Conservation (phyloP, 2,113 vertebrate genomes). For the Phalacrocorax pelagicus region DNA sequence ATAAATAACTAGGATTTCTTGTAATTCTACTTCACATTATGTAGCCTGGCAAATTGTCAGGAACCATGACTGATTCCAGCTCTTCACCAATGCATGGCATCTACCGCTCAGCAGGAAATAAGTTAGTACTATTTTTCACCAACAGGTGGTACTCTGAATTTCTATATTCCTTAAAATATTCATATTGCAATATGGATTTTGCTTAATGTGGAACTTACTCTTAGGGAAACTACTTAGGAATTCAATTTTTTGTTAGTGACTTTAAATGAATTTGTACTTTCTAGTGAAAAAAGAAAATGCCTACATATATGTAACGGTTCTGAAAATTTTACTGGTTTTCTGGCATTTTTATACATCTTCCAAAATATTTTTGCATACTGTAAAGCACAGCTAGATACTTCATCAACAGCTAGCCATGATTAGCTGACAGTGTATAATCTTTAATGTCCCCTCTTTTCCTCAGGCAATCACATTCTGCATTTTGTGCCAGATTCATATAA, state of each 20-base stretch:
- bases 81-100: not conserved
- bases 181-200: not conserved
- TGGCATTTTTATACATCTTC: not conserved
- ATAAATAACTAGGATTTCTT: slow-evolving; percentile 7
- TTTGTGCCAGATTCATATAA: not conserved
- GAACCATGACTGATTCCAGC: not conserved
- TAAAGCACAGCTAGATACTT: not conserved
- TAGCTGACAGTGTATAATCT: not conserved
- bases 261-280: not conserved
- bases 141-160: slow-evolving; percentile 17
- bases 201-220: not conserved
- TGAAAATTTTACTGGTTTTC: not conserved
- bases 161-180: slow-evolving; percentile 4
- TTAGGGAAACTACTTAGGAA: not conserved
- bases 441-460: not conserved
- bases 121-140: not conserved
- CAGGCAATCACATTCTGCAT: not conserved
- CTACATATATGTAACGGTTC: not conserved
- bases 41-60: not conserved
- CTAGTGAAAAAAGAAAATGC: not conserved
- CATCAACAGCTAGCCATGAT: not conserved
- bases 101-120: not conserved
- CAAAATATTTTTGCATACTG: not conserved
- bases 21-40: not conserved
- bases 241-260: not conserved